Percentiles rank a stretch among this genome's conserved stretches.
Evolutionary conservation across 2,888 invertebrate species (phyloP).

Genomic region (Lobophora halterata): DNA sequence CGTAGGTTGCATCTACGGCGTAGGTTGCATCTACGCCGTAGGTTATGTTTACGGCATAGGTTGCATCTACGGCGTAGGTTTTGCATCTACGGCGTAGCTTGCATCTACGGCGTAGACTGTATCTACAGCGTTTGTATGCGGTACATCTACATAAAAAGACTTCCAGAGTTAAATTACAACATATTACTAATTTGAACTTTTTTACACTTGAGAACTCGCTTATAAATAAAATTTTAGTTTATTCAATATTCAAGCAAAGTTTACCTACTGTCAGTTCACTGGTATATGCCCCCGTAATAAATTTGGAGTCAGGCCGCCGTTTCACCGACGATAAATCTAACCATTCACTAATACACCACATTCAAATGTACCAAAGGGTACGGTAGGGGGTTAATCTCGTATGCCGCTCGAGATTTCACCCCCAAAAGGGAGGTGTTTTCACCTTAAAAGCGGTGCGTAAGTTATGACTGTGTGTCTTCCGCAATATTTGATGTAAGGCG

Average conservation of each 20-base stretch:
- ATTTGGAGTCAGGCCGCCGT: constrained; percentile 57
- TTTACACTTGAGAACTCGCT: too few species aligned
- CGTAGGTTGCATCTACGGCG: too few species aligned
- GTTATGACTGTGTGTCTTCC: constrained; percentile 31
- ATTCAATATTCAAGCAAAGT: constrained; percentile 8
- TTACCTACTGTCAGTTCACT: constrained; percentile 23
- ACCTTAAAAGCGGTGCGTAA: constrained; percentile 39
- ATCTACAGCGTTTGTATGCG: too few species aligned
- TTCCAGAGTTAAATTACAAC: too few species aligned
- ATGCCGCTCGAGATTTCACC: constrained; percentile 31
- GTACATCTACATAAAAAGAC: too few species aligned
- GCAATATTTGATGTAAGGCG: constrained; percentile 9
- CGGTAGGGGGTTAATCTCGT: constrained; percentile 32
- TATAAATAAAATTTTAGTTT: too few species aligned
- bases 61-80: too few species aligned
- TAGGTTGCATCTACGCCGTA: too few species aligned
- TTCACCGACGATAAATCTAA: constrained; percentile 64
- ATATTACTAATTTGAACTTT: too few species aligned
- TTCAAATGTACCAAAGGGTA: constrained; percentile 61
- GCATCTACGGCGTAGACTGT: too few species aligned
- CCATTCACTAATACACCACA: constrained; percentile 72
- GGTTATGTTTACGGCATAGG: too few species aligned
- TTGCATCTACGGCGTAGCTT: too few species aligned
- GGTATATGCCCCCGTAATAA: constrained; percentile 49
- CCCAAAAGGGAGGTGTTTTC: constrained; percentile 24